Conservation (phyloP, 2,797 vertebrate species). For the Coracias cyanogaster region DNA sequence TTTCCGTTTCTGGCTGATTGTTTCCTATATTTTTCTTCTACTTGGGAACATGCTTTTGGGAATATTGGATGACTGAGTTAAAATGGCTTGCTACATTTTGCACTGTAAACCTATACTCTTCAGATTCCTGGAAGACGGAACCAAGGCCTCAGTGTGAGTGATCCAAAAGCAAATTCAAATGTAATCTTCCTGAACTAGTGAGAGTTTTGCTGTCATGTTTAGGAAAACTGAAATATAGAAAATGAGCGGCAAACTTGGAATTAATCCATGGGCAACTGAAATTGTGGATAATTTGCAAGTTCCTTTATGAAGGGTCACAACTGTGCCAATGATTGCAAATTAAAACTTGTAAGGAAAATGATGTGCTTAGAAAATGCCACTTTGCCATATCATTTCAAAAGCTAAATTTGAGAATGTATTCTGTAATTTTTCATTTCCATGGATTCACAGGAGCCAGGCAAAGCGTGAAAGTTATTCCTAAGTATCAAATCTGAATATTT, state of each 20-base stretch:
- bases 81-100: neutral
- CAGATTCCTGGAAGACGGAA: neutral
- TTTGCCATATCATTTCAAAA: neutral
- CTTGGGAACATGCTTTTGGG: neutral
- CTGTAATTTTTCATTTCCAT: neutral
- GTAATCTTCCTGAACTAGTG: neutral
- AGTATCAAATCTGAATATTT: neutral
- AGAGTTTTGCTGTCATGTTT: neutral
- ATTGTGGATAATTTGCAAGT: neutral
- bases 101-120: neutral
- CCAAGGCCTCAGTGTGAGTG: neutral
- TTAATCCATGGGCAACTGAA: neutral
- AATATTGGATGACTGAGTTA: neutral
- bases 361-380: neutral
- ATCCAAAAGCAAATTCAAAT: neutral
- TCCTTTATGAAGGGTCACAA: neutral
- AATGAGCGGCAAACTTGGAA: neutral
- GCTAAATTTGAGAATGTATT: neutral
- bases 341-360: neutral
- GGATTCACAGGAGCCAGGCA: neutral
- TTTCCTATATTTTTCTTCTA: neutral
- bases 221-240: neutral
- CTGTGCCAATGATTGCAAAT: neutral
- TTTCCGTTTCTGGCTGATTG: neutral
- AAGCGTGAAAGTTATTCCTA: neutral